These are phyloP conservation scores for Cephus pygmeus DNA, from an alignment of 2,888 invertebrate genomes.

Conservation along the genomic window DNA sequence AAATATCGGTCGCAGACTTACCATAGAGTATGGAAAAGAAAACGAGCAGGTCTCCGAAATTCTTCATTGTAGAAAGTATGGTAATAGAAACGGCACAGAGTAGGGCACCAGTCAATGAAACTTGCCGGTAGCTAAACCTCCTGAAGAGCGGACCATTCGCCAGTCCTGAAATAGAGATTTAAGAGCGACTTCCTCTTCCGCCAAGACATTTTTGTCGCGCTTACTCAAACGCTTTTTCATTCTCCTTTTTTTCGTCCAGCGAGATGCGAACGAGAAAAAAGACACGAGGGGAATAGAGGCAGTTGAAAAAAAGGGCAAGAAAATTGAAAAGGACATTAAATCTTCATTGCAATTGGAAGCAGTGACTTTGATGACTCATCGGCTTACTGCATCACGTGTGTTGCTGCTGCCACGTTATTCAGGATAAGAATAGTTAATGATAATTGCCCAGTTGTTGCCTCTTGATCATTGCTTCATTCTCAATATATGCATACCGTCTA, in stretches of 20 bases:
- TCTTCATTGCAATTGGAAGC: background rate
- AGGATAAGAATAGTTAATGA: background rate
- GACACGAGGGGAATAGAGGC: background rate
- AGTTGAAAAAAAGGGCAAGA: background rate
- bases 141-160: slow-evolving; percentile 79
- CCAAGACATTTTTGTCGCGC: background rate
- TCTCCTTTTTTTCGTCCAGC: background rate
- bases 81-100: slow-evolving; percentile 72
- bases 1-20: slow-evolving; percentile 59
- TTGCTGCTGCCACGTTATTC: background rate
- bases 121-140: slow-evolving; percentile 75
- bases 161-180: slow-evolving; percentile 68
- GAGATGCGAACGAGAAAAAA: background rate
- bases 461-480: background rate
- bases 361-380: background rate
- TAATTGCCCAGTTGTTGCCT: background rate
- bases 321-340: background rate
- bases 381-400: background rate
- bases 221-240: background rate
- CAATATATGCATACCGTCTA: background rate
- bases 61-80: slow-evolving; percentile 72
- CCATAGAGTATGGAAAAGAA: slow-evolving; percentile 78
- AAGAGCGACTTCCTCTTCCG: background rate
- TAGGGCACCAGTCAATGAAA: slow-evolving; percentile 73
- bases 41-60: slow-evolving; percentile 73